Evolutionary conservation across 1,140 invertebrate genomes (phyloP).

Genomic region (Dysdera silvatica): DNA sequence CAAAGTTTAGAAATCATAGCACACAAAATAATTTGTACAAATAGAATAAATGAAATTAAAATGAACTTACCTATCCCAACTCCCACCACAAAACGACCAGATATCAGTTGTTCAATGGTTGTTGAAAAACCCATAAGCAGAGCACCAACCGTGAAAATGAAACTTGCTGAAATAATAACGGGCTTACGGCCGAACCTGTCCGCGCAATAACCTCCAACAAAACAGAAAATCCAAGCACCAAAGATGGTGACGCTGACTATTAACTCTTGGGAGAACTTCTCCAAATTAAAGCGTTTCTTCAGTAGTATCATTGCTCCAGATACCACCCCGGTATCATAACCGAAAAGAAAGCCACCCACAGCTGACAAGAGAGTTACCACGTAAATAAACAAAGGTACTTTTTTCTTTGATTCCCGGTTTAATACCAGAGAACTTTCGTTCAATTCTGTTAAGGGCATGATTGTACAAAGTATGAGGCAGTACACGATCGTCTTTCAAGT

Average conservation of each 20-base stretch:
- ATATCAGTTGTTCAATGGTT: slow-evolving; percentile 48
- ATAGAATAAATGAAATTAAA: no score
- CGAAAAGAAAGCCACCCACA: slow-evolving; percentile 58
- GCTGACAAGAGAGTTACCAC: slow-evolving; percentile 49
- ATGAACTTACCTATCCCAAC: slow-evolving; percentile 52
- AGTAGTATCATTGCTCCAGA: slow-evolving; percentile 57
- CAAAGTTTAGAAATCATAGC: no score
- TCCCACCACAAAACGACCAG: slow-evolving; percentile 53
- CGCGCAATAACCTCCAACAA: slow-evolving; percentile 49
- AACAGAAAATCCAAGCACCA: slow-evolving; percentile 49
- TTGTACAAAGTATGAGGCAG: no score
- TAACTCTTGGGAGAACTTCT: slow-evolving; percentile 49
- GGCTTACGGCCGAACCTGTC: slow-evolving; percentile 51
- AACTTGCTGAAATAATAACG: slow-evolving; percentile 51
- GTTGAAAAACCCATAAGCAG: slow-evolving; percentile 50
- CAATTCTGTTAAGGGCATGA: neutral
- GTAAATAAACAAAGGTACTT: slow-evolving; percentile 41
- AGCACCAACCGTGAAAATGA: slow-evolving; percentile 53
- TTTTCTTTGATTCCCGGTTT: neutral
- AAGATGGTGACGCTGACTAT: slow-evolving; percentile 49
- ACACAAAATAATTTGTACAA: no score
- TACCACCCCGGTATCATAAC: slow-evolving; percentile 60
- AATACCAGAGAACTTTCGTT: slow-evolving; percentile 8
- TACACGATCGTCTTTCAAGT: no score
- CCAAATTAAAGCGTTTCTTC: slow-evolving; percentile 46